These are phyloP conservation scores for Lytechinus pictus DNA, from an alignment of 35 echinoderm and acorn worm genomes.

Conservation along the genomic window DNA sequence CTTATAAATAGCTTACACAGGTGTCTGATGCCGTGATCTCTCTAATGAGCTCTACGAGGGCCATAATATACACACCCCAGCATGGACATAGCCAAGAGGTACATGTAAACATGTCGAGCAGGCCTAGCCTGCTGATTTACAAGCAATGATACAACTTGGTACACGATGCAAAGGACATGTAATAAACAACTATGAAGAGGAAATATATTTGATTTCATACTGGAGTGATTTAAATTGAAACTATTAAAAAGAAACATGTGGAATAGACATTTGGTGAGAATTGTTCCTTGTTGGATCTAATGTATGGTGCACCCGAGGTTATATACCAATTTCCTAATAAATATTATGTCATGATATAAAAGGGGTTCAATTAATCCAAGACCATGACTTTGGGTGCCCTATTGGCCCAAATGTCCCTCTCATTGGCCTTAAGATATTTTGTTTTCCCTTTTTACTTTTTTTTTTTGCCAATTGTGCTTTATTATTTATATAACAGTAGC, in stretches of 20 bases:
- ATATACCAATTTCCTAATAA: too few relatives aligned
- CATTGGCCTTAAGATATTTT: too few relatives aligned
- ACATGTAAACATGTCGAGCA: background rate
- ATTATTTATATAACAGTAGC: too few relatives aligned
- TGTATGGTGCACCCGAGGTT: too few relatives aligned
- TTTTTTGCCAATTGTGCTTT: too few relatives aligned
- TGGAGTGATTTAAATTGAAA: background rate
- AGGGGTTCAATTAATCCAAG: too few relatives aligned
- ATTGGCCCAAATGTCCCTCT: too few relatives aligned
- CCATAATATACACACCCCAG: background rate
- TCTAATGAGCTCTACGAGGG: background rate
- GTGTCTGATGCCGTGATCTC: background rate
- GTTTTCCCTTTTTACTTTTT: too few relatives aligned
- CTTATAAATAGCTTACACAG: slow-evolving; percentile 21
- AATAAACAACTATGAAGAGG: background rate
- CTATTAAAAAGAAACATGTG: background rate
- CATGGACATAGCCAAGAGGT: background rate
- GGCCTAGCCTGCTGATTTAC: background rate
- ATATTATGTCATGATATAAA: too few relatives aligned
- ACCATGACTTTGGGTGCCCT: too few relatives aligned
- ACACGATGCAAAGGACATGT: background rate
- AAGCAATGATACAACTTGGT: background rate
- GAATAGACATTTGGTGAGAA: background rate
- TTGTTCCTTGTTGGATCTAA: too few relatives aligned
- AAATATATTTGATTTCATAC: background rate